Base-by-base conservation (phyloP, 2,113 vertebrate genomes). In the Ciconia stormi region DNA sequence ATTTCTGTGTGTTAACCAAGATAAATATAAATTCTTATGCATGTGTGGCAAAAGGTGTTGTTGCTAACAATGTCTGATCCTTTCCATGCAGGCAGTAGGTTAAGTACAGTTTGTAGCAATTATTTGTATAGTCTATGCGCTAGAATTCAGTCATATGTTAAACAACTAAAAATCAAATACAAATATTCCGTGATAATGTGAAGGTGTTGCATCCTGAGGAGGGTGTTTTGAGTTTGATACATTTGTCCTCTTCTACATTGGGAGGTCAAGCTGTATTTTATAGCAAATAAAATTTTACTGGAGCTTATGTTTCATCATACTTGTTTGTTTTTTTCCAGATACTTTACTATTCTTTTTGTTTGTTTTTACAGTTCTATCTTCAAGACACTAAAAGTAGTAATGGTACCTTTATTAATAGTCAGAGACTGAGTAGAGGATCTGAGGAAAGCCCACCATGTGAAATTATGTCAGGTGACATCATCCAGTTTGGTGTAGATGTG, bases 331-430 rank as follows among this genome's bases (percentile, higher is more conserved):
- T 80, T 81, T 70, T 38, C 13, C n/a, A 49, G 34, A 27, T 73
- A 34, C 8, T 46, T 90, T 70, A 93, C 27, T 76, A 3, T 36
- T 59, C 4, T 66, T 56, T 89, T 63, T 87, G 18, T 59, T 97
- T 86, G 82, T 92, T 97, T 86, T 98, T 92, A 25, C 98, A 99
- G 99, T 99, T 99, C 97, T 99, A 99, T 98, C 99, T 99, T 96
- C 99, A 99, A 98, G 99, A 99, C 99, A 99, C 99, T 97, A 99
- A 99, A 97, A 99, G 99, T 99, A 99, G 99, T 98, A 99, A 99
- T 94, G 99, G 99, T 97, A 99, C 99, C 86, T 99, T 99, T 98
- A 99, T 99, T 98, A 99, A 99, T 98, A 99, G 99, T 98, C 99
- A 99, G 98, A 98, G 99, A 97, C 97, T 99, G 98, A 99, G 99